Conservation (phyloP, 2,888 invertebrate genomes). For the Agrotis segetum region DNA sequence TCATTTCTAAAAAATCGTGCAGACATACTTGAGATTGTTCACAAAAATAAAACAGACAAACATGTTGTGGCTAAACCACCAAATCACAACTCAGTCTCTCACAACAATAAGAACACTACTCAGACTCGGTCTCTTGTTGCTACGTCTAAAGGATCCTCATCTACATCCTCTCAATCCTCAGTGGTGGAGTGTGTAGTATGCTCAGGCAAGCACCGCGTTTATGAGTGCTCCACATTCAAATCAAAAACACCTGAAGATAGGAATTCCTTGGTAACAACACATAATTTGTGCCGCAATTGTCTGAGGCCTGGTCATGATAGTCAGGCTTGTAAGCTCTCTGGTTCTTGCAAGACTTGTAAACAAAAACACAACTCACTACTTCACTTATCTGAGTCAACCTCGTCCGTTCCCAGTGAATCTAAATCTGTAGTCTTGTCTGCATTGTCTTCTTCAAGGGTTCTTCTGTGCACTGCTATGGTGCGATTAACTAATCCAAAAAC, state of each 20-base stretch:
- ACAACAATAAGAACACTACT: background rate
- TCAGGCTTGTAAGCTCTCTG: background rate
- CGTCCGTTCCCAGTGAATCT: background rate
- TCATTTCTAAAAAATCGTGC: too few relatives aligned
- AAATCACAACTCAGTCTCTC: background rate
- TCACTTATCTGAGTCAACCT: background rate
- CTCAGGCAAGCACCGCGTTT: conserved; percentile 1
- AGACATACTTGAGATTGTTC: background rate
- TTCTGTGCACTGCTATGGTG: conserved; percentile 20
- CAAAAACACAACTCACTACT: background rate
- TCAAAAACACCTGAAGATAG: conserved; percentile 2
- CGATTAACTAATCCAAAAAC: conserved; percentile 11
- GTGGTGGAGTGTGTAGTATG: too few relatives aligned
- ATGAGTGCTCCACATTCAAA: conserved; percentile 7
- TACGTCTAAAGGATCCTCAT: background rate
- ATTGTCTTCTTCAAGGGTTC: background rate
- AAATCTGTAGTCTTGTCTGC: background rate
- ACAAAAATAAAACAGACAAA: background rate
- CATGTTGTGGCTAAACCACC: background rate
- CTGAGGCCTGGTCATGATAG: conserved; percentile 3
- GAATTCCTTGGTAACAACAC: background rate
- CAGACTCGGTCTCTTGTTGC: background rate
- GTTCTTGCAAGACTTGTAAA: conserved; percentile 1
- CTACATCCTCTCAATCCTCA: background rate
- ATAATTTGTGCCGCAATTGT: conserved; percentile 12